Evolutionary conservation across 92 coral and sea anemone genomes (phyloP), one percentile per base, ranked within the genome.

Genomic region (Parazoanthus darwini): DNA sequence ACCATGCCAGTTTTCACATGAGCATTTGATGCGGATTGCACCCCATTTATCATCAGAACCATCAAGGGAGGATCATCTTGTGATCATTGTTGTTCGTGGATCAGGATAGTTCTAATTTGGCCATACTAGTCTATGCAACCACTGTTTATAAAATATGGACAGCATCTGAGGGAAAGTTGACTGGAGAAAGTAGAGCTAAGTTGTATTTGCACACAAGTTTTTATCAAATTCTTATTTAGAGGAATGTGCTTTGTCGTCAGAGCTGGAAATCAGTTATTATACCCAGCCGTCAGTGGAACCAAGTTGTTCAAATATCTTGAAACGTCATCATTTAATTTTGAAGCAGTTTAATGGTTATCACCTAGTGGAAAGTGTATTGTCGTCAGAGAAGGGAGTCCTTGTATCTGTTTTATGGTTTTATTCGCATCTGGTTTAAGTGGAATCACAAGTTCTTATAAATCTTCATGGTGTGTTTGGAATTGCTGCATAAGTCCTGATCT

Each of bases 1-100:
- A 23, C 99, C 99, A 10, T 97, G 99, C 85, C 99, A 97, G 90
- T 97, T 95, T 91, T 97, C 99, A 38, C 99, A 97, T 93, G 99
- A 97, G 92, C 99, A 97, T 89, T 93, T 97, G 89, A 87, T 95
- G 66, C 96, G 98, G 80, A 97, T 97, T 91, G 99, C 99, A 74
- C 99, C 99, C 79, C 99, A 97, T 89, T 93, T 97, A 92, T 93
- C 98, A 2, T 94, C 96, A 85, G 99, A 97, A 90, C 98, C 99
- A 88, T 97, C 98, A 36, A 97, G 90, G 83, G 99, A 97, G 86
- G 99, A 97, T 93, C 99, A 97, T 87, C 91, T 97, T 82, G 99
- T 97, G 80, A 94, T 97, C 92, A 92, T 97, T 92, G 98, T 97
- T 85, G 95, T 97, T 74, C 99, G 99, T 88, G 99, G 99, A 83